Base-by-base conservation (phyloP, 2,888 invertebrate genomes). In the Mycalesis mineus region DNA sequence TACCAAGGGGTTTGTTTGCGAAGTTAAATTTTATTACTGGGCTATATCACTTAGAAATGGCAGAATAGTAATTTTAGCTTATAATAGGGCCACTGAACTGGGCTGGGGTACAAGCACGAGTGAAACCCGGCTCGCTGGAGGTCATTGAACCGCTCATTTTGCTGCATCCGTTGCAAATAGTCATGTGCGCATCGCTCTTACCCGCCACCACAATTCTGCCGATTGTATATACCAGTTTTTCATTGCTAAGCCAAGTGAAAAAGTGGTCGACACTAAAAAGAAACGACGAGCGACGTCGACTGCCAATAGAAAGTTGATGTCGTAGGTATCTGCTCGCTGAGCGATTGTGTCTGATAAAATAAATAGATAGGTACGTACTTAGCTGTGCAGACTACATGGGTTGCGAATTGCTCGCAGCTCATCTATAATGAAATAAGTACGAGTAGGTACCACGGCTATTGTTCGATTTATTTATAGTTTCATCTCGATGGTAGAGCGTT, bases 101-200 rank as follows among this genome's bases (percentile, higher is more conserved):
- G 80, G 80, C 82, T 68, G 65, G 70, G 64, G 64, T 80, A 80
- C 66, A 64, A 87, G 88, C 86, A 85, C 80, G 79, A 88, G 89
- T 88, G 87, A 88, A 89, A 88, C 88, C 85, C 79, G 82, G 84
- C 83, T 76, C 73, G 80, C 74, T 75, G 75, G 81, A 80, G 88
- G 84, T 88, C 87, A 81, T 79, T 74, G 88, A 88, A 86, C 89
- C 84, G 81, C 80, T 84, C 85, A 87, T 88, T 88, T 89, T 78
- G 86, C 89, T 89, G 88, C 88, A 89, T 88, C 86, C 88, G 87
- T 88, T 89, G 89, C 88, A 87, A 89, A 88, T 87, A 86, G 77
- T 82, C 77, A 76, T 80, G 75, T 73, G 80, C 80, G 81, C 85
- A 84, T 82, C 82, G 72, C 66, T 64, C 76, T 80, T 77, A 78